phyloP scores from a whole-genome alignment of 2,113 vertebrate species.

The Hoplias malabaricus region DNA sequence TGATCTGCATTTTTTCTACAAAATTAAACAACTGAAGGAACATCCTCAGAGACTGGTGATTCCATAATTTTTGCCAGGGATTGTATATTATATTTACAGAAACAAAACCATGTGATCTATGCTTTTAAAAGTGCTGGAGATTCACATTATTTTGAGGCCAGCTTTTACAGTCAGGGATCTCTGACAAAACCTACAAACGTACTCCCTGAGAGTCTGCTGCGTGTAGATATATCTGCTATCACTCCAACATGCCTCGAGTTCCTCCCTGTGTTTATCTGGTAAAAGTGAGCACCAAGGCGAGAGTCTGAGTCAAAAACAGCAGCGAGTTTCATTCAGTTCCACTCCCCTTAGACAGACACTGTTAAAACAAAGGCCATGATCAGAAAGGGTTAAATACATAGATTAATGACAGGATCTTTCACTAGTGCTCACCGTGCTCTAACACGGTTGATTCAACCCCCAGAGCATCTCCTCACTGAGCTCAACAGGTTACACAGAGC shows the following conservation, averaged over 20 bases:
- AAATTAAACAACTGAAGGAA: too few species aligned
- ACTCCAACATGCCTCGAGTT: constrained; percentile 12
- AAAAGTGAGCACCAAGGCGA: neutral
- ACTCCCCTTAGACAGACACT: constrained; percentile 1
- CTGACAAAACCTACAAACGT: constrained; percentile 1
- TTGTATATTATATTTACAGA: too few species aligned
- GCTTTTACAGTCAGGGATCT: neutral
- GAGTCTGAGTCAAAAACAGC: constrained; percentile 22
- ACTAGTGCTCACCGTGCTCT: neutral
- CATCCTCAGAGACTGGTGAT: too few species aligned
- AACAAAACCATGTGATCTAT: too few species aligned
- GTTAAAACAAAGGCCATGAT: constrained; percentile 5
- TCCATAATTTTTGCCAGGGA: too few species aligned
- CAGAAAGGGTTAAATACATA: neutral
- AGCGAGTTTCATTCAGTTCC: neutral
- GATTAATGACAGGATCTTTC: neutral
- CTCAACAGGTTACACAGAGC: too few species aligned
- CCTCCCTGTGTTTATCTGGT: constrained; percentile 29
- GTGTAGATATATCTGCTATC: constrained; percentile 7
- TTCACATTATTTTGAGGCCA: too few species aligned
- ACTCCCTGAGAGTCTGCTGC: neutral
- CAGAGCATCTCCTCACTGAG: too few species aligned
- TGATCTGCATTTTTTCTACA: too few species aligned
- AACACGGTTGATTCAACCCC: neutral
- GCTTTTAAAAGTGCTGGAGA: too few species aligned